phyloP scores from a whole-genome alignment of 2,888 invertebrate genomes.

The Lepidocyrtoides sp. region DNA sequence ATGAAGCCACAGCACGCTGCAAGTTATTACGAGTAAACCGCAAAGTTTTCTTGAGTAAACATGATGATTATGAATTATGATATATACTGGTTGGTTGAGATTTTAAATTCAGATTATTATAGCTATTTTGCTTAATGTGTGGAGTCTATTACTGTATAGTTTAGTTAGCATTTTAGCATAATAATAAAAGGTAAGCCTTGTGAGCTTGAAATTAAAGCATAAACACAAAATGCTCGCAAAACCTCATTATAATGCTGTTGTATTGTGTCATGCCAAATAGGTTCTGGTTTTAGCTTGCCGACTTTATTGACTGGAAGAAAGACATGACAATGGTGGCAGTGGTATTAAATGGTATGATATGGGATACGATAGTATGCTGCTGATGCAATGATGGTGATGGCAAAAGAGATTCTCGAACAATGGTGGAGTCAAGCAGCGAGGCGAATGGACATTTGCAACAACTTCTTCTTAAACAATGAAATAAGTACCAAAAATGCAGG shows the following conservation, averaged over 20 bases:
- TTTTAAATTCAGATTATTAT: constrained; percentile 45
- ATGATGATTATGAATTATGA: neutral
- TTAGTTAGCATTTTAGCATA: neutral
- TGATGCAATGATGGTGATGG: constrained; percentile 34
- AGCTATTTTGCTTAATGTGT: constrained; percentile 19
- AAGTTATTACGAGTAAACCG: constrained; percentile 42
- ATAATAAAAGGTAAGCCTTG: neutral
- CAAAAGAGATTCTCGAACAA: constrained; percentile 56
- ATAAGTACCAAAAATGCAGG: constrained; percentile 6
- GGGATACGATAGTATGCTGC: neutral
- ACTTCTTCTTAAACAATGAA: constrained; percentile 60
- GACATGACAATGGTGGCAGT: constrained; percentile 24
- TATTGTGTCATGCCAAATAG: constrained; percentile 70
- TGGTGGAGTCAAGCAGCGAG: constrained; percentile 72
- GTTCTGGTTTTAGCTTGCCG: constrained; percentile 55
- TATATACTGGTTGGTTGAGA: constrained; percentile 1
- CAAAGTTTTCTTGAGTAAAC: constrained; percentile 44
- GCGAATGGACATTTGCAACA: constrained; percentile 56
- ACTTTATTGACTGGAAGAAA: constrained; percentile 76
- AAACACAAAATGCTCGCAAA: neutral
- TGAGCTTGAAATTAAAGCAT: neutral
- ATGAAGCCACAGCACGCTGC: constrained; percentile 32
- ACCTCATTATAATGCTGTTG: neutral
- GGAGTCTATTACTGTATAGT: neutral
- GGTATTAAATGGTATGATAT: neutral